phyloP scores from a whole-genome alignment of 2,113 vertebrate genomes.

The Amia ocellicauda region DNA sequence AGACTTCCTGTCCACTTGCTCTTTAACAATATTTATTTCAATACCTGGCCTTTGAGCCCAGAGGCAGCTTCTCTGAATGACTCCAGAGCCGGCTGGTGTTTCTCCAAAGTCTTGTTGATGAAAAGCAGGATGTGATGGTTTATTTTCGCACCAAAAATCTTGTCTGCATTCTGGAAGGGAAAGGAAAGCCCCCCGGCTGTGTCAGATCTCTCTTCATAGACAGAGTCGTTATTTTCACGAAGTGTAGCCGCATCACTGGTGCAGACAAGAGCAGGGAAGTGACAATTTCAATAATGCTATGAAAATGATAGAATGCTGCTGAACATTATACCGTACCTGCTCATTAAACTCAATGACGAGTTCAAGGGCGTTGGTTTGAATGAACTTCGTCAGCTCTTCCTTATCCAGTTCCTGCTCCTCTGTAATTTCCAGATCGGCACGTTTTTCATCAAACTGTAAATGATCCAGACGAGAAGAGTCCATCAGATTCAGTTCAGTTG shows the following conservation, averaged over 20 bases:
- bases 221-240: too few species aligned
- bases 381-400: slow-evolving; percentile 60
- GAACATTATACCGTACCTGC: slow-evolving; percentile 53
- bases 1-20: too few species aligned
- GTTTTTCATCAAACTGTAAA: slow-evolving; percentile 76
- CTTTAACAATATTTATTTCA: too few species aligned
- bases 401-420: slow-evolving; percentile 55
- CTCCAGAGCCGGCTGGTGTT: slow-evolving; percentile 53
- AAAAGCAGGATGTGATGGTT: slow-evolving; percentile 82
- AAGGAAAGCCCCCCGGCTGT: background rate
- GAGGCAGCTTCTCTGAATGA: slow-evolving; percentile 52
- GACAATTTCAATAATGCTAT: background rate
- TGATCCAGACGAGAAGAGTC: slow-evolving; percentile 1
- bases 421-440: slow-evolving; percentile 66
- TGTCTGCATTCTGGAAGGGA: slow-evolving; percentile 58
- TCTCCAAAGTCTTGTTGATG: slow-evolving; percentile 67
- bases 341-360: slow-evolving; percentile 75
- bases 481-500: too few species aligned
- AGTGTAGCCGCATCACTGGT: too few species aligned
- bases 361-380: slow-evolving; percentile 71
- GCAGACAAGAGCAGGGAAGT: too few species aligned
- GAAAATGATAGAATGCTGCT: background rate
- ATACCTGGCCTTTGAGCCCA: slow-evolving; percentile 75
- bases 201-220: too few species aligned
- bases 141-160: slow-evolving; percentile 76